Conservation (phyloP, 2,888 invertebrate genomes). For the Clusia tigrina region DNA sequence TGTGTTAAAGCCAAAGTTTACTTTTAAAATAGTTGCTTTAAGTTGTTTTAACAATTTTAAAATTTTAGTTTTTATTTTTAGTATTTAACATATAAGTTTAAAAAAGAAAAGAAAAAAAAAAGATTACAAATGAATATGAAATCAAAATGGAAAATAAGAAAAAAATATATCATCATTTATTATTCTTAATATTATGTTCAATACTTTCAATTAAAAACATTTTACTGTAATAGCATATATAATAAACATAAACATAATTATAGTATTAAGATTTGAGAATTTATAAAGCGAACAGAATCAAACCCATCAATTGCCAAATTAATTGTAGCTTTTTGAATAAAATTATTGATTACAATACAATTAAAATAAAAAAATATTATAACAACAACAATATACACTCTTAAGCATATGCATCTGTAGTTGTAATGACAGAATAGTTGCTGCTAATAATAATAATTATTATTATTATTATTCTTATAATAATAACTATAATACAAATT, state of each 20-base stretch:
- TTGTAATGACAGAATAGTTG: not conserved
- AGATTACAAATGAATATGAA: no score
- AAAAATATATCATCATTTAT: no score
- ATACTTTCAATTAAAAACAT: no score
- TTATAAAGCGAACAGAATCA: constrained; percentile 47
- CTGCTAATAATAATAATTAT: not conserved
- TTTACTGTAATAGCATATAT: constrained; percentile 33
- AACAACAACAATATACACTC: constrained; percentile 3
- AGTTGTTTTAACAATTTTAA: constrained; percentile 1
- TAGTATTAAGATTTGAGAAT: constrained; percentile 20
- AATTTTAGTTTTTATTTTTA: not conserved
- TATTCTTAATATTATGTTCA: no score
- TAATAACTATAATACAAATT: no score
- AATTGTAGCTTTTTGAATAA: constrained; percentile 64
- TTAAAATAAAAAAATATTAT: constrained; percentile 42
- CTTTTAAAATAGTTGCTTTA: constrained; percentile 40
- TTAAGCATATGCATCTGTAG: constrained; percentile 3
- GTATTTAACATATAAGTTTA: constrained; percentile 14
- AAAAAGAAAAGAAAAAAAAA: constrained; percentile 28
- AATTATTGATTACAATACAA: no score
- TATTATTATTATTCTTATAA: no score
- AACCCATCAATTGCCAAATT: constrained; percentile 65
- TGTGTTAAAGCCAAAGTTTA: constrained; percentile 61
- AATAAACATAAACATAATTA: constrained; percentile 6
- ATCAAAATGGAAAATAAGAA: no score